Percentiles rank a stretch among this genome's conserved stretches.
Conservation (phyloP, 2,888 invertebrate genomes). For the Schrankia costaestrigalis region DNA sequence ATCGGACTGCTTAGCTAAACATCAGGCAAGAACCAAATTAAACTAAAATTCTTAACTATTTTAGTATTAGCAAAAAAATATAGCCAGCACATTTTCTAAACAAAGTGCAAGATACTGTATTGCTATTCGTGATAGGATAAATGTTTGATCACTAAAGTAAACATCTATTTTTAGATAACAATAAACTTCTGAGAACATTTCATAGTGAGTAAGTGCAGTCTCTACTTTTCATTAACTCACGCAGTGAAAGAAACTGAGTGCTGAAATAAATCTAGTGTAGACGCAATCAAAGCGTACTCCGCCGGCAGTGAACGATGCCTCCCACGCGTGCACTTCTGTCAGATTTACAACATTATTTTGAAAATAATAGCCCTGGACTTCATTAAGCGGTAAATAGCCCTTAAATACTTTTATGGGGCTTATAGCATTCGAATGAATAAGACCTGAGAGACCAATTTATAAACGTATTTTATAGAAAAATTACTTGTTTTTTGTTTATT, state of each 20-base stretch:
- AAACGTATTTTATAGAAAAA: neutral
- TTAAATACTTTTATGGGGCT: conserved; percentile 27
- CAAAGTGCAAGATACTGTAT: no score
- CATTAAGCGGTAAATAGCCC: conserved; percentile 37
- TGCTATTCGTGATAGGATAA: no score
- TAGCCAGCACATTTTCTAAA: no score
- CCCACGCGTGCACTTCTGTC: conserved; percentile 48
- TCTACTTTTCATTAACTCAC: conserved; percentile 11
- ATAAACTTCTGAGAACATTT: no score
- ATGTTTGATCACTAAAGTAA: no score
- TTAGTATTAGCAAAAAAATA: no score
- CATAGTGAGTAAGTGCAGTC: conserved; percentile 10
- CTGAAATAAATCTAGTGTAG: conserved; percentile 49
- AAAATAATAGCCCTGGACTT: conserved; percentile 41
- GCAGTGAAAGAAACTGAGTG: conserved; percentile 33
- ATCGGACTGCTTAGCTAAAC: no score
- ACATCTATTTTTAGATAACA: no score
- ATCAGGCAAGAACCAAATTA: no score
- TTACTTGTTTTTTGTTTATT: neutral
- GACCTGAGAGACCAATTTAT: conserved; percentile 17
- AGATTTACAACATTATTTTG: conserved; percentile 52
- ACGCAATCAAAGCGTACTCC: conserved; percentile 52
- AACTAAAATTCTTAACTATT: no score
- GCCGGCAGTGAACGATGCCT: conserved; percentile 41
- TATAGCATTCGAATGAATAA: conserved; percentile 17